Conservation (phyloP, 2,113 vertebrate genomes). For the Theristicus caerulescens region DNA sequence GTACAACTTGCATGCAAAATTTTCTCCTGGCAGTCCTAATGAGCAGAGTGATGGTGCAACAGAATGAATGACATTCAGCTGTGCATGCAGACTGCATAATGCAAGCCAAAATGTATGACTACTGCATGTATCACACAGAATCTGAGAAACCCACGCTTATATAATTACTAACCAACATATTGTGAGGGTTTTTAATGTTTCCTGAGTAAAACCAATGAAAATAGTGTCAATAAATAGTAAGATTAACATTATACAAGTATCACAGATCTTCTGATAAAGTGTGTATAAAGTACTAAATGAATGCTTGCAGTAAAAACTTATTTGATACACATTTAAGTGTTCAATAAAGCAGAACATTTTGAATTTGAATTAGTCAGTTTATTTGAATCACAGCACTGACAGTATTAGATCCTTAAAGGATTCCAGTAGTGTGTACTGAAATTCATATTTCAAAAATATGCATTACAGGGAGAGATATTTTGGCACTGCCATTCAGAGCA, state of each 20-base stretch:
- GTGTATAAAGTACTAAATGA: constrained; percentile 15
- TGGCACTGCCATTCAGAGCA: constrained; percentile 10
- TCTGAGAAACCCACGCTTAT: background rate
- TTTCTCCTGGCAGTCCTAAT: background rate
- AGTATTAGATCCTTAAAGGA: background rate
- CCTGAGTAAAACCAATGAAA: background rate
- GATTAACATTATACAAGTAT: background rate
- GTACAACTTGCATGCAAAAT: background rate
- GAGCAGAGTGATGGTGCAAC: background rate
- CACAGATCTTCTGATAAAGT: constrained; percentile 18
- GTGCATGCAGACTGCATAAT: background rate
- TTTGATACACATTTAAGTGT: background rate
- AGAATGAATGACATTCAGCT: background rate
- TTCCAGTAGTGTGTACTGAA: constrained; percentile 39
- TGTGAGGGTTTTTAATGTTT: background rate
- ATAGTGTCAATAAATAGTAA: background rate
- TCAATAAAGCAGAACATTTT: constrained; percentile 41
- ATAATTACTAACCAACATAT: background rate
- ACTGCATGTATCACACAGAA: background rate
- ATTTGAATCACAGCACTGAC: background rate
- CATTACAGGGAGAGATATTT: constrained; percentile 15
- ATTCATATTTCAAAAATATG: constrained; percentile 21
- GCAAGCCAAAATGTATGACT: background rate
- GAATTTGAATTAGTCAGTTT: background rate
- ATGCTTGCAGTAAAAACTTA: constrained; percentile 22